Base-by-base conservation (phyloP, 2,888 invertebrate species). In the Orchestes rusci region DNA sequence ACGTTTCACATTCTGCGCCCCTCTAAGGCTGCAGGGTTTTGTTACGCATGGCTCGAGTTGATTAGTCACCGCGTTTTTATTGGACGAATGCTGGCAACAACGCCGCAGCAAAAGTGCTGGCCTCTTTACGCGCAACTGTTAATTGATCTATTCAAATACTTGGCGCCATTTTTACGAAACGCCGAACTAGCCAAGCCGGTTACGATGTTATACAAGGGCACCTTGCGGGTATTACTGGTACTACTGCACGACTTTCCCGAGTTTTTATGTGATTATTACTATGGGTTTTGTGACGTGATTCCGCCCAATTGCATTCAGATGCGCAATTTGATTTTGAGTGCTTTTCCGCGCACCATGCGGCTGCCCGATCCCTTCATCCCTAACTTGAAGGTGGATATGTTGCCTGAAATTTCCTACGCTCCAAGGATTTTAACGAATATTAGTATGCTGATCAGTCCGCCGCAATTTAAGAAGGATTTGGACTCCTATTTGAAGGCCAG, bases 291-390 rank as follows among this genome's bases (percentile, higher is more conserved):
- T 68, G 99, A 99, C 69, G 95, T 93, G 49, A 97, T 99, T 59
- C 97, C 99, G 34, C 93, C 97, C 3, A 99, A 99, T 68, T 99
- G 99, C 70, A 95, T 99, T 56, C 97, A 91, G 69, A 93, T 99
- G 92, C 78, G 99, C 38, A 99, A 99, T 67, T 75, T 99, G 43
- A 95, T 99, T 41, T 73, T 99, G 50, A 95, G 96, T 3, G 99
- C 99, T 2, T 99, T 96, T 67, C 99, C 99, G 7, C 77, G 96
- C 36, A 94, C 92, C 64, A 99, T 99, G 97, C 77, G 96, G 1
- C 73, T 99, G 34, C 99, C 99, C 0, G 99, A 99, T 73, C 99
- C 99, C 0, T 97, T 99, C 71, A 96, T 96, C 20, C 94, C 95
- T 1, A 96, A 96, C 64, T 71, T 99, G 50, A 96, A 96, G 53